phyloP scores from a whole-genome alignment of 2,888 invertebrate genomes.

The Drosophila cracens region DNA sequence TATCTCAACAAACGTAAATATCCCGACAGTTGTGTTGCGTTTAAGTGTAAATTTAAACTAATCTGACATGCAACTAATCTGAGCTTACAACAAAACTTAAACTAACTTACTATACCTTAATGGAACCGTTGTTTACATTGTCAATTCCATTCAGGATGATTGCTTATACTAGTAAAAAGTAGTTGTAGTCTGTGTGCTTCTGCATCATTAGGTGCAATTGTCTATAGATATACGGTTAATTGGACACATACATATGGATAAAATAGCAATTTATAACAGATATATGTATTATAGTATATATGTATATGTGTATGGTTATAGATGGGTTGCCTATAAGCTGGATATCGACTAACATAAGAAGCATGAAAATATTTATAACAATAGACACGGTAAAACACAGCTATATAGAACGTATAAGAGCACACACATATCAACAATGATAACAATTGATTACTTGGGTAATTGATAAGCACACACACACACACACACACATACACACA shows the following conservation, averaged over 20 bases:
- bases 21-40: conserved; percentile 9
- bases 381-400: conserved; percentile 57
- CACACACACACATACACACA: conserved; percentile 12
- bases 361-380: conserved; percentile 45
- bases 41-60: conserved; percentile 23
- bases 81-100: conserved; percentile 63
- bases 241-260: conserved; percentile 8
- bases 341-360: conserved; percentile 55
- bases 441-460: conserved; percentile 70
- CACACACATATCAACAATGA: conserved; percentile 60
- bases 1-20: not conserved
- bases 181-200: conserved; percentile 21
- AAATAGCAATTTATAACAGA: conserved; percentile 21
- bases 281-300: conserved; percentile 25
- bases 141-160: conserved; percentile 20
- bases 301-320: conserved; percentile 30
- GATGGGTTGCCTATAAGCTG: conserved; percentile 51
- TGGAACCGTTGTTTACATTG: conserved; percentile 21
- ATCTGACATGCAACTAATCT: conserved; percentile 54
- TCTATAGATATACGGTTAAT: conserved; percentile 12
- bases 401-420: conserved; percentile 50
- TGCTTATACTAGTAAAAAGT: conserved; percentile 17
- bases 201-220: conserved; percentile 25
- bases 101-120: conserved; percentile 63
- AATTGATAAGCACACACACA: conserved; percentile 44